Percentiles rank a stretch among this genome's conserved stretches.
These are phyloP conservation scores for Tragopan temminckii DNA, from an alignment of 2,797 vertebrate genomes.

Conservation along the genomic window DNA sequence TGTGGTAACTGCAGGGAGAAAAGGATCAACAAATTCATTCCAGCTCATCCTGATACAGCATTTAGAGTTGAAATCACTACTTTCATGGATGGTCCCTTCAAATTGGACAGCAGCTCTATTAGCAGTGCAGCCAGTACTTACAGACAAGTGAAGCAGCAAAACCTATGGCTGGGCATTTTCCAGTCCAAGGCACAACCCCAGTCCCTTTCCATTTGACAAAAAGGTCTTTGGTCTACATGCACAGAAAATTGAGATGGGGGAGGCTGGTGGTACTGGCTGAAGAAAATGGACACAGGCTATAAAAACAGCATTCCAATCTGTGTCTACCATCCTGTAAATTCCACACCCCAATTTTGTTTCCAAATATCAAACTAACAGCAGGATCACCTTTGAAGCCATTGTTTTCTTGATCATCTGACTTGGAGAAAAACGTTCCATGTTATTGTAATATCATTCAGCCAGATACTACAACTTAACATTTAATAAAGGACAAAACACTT, in stretches of 20 bases:
- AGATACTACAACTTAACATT: background rate
- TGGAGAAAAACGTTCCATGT: background rate
- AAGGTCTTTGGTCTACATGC: background rate
- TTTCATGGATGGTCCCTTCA: background rate
- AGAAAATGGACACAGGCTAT: background rate
- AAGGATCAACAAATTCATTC: background rate
- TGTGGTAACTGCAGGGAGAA: background rate
- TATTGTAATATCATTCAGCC: rapidly evolving
- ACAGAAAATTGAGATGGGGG: background rate
- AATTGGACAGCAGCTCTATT: background rate
- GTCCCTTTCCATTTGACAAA: background rate
- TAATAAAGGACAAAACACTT: background rate
- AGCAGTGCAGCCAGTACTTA: background rate
- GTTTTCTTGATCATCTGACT: background rate
- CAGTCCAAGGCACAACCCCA: background rate
- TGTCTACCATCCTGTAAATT: background rate
- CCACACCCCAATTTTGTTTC: background rate
- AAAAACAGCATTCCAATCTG: background rate
- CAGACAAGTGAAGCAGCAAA: background rate
- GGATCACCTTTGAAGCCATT: background rate
- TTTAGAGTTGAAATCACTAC: background rate
- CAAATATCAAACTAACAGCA: background rate
- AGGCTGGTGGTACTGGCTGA: background rate
- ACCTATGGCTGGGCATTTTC: background rate
- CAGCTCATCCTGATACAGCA: background rate